phyloP scores from a whole-genome alignment of 2,888 invertebrate genomes.

The Epinotia demarniana region DNA sequence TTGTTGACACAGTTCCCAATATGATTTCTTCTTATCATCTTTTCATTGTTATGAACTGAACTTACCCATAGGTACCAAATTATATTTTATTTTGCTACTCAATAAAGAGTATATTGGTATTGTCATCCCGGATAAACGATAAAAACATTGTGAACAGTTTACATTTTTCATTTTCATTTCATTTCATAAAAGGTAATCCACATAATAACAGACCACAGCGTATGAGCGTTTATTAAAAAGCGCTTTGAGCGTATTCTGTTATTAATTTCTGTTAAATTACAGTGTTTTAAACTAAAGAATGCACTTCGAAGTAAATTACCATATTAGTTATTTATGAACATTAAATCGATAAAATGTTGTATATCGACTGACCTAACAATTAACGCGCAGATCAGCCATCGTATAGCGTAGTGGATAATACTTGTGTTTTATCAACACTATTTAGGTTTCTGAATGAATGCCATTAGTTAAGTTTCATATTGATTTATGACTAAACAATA shows the following conservation, averaged over 20 bases:
- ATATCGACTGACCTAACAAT: constrained; percentile 14
- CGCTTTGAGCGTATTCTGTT: constrained; percentile 69
- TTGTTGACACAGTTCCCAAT: too few species aligned
- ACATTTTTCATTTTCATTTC: constrained; percentile 21
- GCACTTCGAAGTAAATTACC: constrained; percentile 57
- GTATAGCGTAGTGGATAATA: not conserved
- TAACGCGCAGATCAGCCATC: constrained; percentile 11
- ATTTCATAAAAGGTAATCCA: constrained; percentile 48
- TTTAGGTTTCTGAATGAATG: too few species aligned
- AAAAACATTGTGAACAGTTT: constrained; percentile 1
- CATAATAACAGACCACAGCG: constrained; percentile 62
- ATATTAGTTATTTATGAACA: constrained; percentile 55
- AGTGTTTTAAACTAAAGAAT: constrained; percentile 54
- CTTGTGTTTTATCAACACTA: too few species aligned
- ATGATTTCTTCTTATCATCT: too few species aligned
- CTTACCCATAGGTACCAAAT: too few species aligned
- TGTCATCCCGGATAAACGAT: constrained; percentile 10
- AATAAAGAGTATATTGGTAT: too few species aligned
- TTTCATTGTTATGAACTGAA: too few species aligned
- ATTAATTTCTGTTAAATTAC: constrained; percentile 69
- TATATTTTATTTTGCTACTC: too few species aligned
- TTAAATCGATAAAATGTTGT: constrained; percentile 41
- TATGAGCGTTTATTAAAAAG: constrained; percentile 68
- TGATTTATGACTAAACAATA: too few species aligned
- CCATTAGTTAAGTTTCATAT: too few species aligned